Conservation (phyloP, 2,888 invertebrate species). For the Mantis religiosa region DNA sequence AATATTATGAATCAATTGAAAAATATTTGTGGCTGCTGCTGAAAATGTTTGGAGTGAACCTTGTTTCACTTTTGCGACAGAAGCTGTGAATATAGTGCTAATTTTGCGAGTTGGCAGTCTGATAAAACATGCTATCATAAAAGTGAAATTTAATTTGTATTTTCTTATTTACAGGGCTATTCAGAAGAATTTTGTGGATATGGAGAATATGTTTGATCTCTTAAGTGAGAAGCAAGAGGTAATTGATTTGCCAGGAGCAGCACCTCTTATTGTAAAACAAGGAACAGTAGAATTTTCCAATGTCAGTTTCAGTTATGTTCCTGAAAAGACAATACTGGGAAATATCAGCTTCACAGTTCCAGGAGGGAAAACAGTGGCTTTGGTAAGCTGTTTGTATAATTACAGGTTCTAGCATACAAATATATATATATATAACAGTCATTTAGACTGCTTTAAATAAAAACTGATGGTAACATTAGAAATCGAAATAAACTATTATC, state of each 20-base stretch:
- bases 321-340: conserved; percentile 70
- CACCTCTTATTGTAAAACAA: conserved; percentile 58
- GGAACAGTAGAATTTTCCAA: conserved; percentile 84
- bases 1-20: too few relatives aligned
- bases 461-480: too few relatives aligned
- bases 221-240: conserved; percentile 84
- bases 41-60: too few relatives aligned
- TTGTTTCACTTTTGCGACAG: too few relatives aligned
- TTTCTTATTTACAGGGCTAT: conserved; percentile 65
- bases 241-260: conserved; percentile 75
- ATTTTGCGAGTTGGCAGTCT: too few relatives aligned
- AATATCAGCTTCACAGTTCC: conserved; percentile 76
- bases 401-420: too few relatives aligned
- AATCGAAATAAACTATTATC: too few relatives aligned
- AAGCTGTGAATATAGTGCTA: too few relatives aligned
- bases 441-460: too few relatives aligned
- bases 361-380: conserved; percentile 79
- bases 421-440: too few relatives aligned
- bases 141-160: not conserved
- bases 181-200: conserved; percentile 96
- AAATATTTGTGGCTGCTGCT: too few relatives aligned
- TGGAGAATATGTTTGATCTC: conserved; percentile 99
- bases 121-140: too few relatives aligned
- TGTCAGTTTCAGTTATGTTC: conserved; percentile 84
- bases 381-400: conserved; percentile 48